These are phyloP conservation scores for Helicorthomorpha holstii DNA, from an alignment of 1,140 invertebrate genomes.

Conservation along the genomic window DNA sequence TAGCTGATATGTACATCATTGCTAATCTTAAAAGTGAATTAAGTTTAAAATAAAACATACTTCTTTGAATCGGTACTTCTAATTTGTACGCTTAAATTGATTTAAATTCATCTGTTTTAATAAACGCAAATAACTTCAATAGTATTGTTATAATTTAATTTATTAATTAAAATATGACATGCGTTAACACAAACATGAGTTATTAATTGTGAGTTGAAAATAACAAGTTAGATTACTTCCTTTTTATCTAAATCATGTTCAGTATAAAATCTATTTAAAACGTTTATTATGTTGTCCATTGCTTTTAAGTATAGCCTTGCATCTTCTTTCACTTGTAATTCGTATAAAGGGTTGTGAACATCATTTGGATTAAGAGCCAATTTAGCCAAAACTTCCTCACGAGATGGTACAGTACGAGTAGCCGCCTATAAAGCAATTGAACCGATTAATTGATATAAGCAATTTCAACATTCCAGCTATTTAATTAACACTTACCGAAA, in stretches of 20 bases:
- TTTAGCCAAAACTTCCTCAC: constrained; percentile 17
- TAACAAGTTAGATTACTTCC: constrained; percentile 16
- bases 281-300: constrained; percentile 15
- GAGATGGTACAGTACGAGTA: constrained; percentile 20
- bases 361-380: constrained; percentile 10
- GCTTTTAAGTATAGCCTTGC: constrained; percentile 18
- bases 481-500: constrained; percentile 20
- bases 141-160: too few relatives aligned
- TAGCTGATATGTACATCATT: too few relatives aligned
- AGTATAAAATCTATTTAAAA: constrained; percentile 20
- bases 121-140: too few relatives aligned
- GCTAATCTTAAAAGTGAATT: too few relatives aligned
- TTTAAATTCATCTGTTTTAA: too few relatives aligned
- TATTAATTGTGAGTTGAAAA: too few relatives aligned
- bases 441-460: not conserved
- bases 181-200: too few relatives aligned
- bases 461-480: not conserved
- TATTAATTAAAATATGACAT: too few relatives aligned
- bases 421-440: constrained; percentile 17
- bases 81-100: too few relatives aligned
- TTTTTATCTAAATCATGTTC: constrained; percentile 17
- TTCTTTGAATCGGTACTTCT: too few relatives aligned
- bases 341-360: constrained; percentile 11
- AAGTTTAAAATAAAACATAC: too few relatives aligned
- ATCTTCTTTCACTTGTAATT: constrained; percentile 16